phyloP scores from a whole-genome alignment of 2,113 vertebrate genomes.

The Oxygymnocypris stewartii region DNA sequence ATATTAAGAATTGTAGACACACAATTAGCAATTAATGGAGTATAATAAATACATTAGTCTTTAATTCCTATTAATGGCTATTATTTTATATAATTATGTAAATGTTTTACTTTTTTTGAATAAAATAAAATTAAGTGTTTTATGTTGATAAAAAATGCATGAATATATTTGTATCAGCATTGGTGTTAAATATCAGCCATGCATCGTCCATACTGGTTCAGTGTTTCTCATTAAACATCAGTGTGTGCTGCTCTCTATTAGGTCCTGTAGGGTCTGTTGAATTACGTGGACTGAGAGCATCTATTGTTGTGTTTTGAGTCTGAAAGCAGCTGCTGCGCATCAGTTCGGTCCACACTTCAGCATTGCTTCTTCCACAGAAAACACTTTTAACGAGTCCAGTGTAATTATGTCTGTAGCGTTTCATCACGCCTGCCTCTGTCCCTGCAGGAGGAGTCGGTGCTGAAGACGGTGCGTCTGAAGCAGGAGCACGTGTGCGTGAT shows the following conservation, averaged over 20 bases:
- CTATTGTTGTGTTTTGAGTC: neutral
- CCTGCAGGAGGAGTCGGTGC: conserved; percentile 68
- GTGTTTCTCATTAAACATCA: neutral
- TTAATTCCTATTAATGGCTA: too few species aligned
- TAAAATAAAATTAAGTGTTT: too few species aligned
- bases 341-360: neutral
- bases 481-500: conserved; percentile 89
- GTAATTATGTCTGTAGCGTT: neutral
- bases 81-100: too few species aligned
- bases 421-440: neutral
- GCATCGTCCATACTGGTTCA: neutral
- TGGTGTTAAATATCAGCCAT: too few species aligned
- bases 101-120: too few species aligned
- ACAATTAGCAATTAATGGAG: too few species aligned
- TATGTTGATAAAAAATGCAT: too few species aligned
- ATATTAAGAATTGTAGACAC: too few species aligned
- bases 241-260: neutral
- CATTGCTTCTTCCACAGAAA: neutral
- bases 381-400: neutral
- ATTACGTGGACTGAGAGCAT: neutral
- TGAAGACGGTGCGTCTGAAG: conserved; percentile 71
- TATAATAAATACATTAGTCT: too few species aligned
- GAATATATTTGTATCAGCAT: too few species aligned
- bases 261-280: conserved; percentile 4
- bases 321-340: neutral